phyloP scores from a whole-genome alignment of 2,113 vertebrate genomes.

The Cervus canadensis region DNA sequence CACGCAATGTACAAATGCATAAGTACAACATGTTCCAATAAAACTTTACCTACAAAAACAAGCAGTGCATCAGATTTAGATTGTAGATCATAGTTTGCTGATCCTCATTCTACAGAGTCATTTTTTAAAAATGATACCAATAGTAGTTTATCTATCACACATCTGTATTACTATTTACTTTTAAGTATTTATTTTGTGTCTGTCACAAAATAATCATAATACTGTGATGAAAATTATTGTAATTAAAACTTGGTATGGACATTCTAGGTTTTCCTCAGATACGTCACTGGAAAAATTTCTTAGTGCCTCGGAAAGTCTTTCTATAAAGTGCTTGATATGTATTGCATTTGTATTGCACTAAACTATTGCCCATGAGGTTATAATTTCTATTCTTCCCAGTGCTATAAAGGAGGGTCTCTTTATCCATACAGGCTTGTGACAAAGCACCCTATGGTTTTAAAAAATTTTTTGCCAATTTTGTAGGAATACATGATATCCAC shows the following conservation, averaged over 20 bases:
- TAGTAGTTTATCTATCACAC: background rate
- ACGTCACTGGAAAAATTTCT: background rate
- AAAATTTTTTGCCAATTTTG: background rate
- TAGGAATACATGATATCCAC: background rate
- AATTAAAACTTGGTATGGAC: background rate
- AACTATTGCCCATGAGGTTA: background rate
- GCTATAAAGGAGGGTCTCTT: background rate
- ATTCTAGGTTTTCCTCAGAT: background rate
- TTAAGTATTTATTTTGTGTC: background rate
- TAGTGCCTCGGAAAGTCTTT: background rate
- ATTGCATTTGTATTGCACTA: background rate
- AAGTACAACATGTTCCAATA: background rate
- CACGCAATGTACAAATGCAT: background rate
- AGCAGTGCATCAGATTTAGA: background rate
- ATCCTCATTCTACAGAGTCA: background rate
- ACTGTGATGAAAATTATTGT: background rate
- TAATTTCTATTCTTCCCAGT: background rate
- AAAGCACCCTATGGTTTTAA: background rate
- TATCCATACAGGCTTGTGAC: background rate
- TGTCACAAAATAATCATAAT: background rate
- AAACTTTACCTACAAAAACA: conserved; percentile 18
- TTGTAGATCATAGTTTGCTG: background rate
- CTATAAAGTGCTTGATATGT: background rate
- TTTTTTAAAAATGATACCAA: background rate
- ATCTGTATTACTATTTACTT: background rate